A percentile compares a stretch with the other conserved stretches of the same genome.
Evolutionary conservation across 2,113 vertebrate species (phyloP).

Genomic region (Halcyon senegalensis): DNA sequence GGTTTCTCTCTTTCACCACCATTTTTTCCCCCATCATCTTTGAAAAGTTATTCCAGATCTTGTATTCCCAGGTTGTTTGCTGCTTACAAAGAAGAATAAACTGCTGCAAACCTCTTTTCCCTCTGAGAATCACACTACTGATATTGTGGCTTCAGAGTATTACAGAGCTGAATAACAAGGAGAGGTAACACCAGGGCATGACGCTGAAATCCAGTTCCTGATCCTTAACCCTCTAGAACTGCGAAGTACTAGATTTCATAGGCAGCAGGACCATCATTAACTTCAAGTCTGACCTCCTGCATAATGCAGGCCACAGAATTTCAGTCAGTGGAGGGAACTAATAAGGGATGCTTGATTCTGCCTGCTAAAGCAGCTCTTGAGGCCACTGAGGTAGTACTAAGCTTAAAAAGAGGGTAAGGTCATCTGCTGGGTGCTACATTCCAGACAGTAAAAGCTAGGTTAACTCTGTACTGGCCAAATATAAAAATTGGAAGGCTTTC

Average conservation of each 20-base stretch:
- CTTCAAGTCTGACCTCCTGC: neutral
- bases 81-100: neutral
- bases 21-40: neutral
- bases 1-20: neutral
- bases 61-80: neutral
- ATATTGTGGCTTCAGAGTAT: neutral
- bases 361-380: conserved; percentile 18
- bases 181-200: neutral
- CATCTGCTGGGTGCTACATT: neutral
- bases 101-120: neutral
- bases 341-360: neutral
- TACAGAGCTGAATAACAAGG: neutral
- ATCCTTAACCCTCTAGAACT: neutral
- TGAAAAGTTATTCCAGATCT: neutral
- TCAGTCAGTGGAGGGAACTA: neutral
- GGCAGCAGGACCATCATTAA: neutral
- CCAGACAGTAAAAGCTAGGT: neutral
- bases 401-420: neutral
- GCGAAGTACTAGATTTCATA: neutral
- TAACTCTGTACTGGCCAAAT: neutral
- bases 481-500: neutral
- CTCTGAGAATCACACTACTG: neutral
- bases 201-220: neutral
- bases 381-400: neutral
- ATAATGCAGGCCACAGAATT: conserved; percentile 2